Base-by-base conservation (phyloP, 2,888 invertebrate genomes). In the Sipha maydis region DNA sequence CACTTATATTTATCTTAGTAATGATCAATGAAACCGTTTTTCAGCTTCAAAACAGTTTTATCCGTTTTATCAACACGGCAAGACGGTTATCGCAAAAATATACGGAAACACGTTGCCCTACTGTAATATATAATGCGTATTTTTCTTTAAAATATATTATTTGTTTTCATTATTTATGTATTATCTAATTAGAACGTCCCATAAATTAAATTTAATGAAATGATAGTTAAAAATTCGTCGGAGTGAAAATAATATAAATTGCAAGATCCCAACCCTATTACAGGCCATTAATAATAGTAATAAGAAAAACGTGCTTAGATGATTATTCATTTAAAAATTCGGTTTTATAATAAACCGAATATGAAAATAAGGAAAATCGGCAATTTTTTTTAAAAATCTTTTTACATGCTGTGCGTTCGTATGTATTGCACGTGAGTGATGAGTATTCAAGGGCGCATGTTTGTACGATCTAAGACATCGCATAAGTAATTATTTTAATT, bases 241-340 rank as follows among this genome's bases (percentile, higher is more conserved):
- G n/a, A 83, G 54, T 73, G 73, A 73, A 83, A 83, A 31, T 73
- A 83, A 83, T 73, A 83, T 83, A 83, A 83, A 83, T 83, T 34
- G n/a, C 48, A 73, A 54, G 34, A 54, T 9, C 71, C 48, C n/a
- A 54, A 83, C 73, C 14, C 19, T 73, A 17, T 79, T n/a, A 79
- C 61, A 48, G 31, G 83, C 34, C 31, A 54, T 83, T 73, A 34
- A 69, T 69, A 69, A 48, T 61, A 61, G 21, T 61, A 3, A 67
- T n/a, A 76, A 19, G 48, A 71, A n/a, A 71, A 19, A 48, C 31
- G 48, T 48, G 25, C 3, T 61, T 21, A 0, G 3, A 61, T 21
- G 61, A 19, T 61, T 61, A 61, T 61, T 61, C 21, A 61, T 61
- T 61, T 61, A 3, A 25, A 61, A 61, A 61, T 2, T 61, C 21